These are phyloP conservation scores for Decapterus maruadsi DNA, from an alignment of 2,797 vertebrate species.

Conservation along the genomic window DNA sequence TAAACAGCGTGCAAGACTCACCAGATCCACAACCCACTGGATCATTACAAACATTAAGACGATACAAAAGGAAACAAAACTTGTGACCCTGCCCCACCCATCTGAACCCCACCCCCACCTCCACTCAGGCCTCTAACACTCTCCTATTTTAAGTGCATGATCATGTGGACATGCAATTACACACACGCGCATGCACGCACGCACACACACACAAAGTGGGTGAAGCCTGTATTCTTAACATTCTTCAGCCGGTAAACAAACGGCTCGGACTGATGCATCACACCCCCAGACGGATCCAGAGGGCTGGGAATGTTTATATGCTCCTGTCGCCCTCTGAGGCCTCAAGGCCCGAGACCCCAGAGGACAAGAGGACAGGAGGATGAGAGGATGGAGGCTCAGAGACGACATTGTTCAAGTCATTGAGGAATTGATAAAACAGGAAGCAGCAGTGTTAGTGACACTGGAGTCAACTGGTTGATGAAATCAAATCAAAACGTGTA, in stretches of 20 bases:
- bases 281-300: constrained; percentile 52
- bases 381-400: too few relatives aligned
- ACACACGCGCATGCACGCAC: constrained; percentile 28
- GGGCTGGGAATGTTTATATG: constrained; percentile 80
- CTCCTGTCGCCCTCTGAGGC: constrained; percentile 66
- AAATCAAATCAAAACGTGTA: too few relatives aligned
- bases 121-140: constrained; percentile 38
- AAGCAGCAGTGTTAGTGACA: too few relatives aligned
- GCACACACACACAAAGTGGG: constrained; percentile 15
- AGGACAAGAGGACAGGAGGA: neutral
- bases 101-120: neutral
- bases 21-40: constrained; percentile 77
- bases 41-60: constrained; percentile 77
- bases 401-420: too few relatives aligned
- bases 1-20: constrained; percentile 91
- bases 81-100: constrained; percentile 52
- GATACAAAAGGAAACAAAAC: constrained; percentile 68
- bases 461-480: too few relatives aligned
- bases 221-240: constrained; percentile 72
- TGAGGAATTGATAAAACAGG: too few relatives aligned
- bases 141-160: constrained; percentile 67
- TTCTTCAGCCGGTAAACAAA: constrained; percentile 78
- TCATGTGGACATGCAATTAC: constrained; percentile 46
- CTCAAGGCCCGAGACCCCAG: constrained; percentile 29
- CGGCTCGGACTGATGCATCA: constrained; percentile 72